Percentiles rank a stretch among this genome's conserved stretches.
These are phyloP conservation scores for Clarias fuscus DNA, from an alignment of 2,797 vertebrate species.

Conservation along the genomic window DNA sequence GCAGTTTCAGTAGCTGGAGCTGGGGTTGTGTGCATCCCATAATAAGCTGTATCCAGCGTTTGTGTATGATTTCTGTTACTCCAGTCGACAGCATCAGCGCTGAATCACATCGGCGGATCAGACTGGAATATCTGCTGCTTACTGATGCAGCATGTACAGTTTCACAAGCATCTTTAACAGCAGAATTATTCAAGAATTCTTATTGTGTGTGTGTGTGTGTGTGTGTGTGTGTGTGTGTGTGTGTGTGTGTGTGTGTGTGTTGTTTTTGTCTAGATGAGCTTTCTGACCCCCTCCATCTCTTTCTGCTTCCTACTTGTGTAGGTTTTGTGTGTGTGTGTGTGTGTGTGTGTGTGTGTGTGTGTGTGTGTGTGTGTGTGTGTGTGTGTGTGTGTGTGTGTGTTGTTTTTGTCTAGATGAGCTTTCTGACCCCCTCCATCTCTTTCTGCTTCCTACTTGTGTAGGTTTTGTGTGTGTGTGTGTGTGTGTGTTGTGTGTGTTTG, in stretches of 20 bases:
- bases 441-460: not conserved
- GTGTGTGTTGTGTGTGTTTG: constrained; percentile 8
- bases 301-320: not conserved
- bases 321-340: not conserved
- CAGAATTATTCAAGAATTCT: not conserved
- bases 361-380: constrained; percentile 6
- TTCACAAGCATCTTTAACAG: not conserved
- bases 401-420: not conserved
- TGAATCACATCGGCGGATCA: not conserved
- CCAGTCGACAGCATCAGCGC: not conserved
- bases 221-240: constrained; percentile 5
- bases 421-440: not conserved
- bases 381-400: not conserved
- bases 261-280: not conserved
- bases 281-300: not conserved
- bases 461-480: not conserved
- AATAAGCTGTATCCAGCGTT: not conserved
- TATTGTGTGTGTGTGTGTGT: not conserved
- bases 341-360: constrained; percentile 1
- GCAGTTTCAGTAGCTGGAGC: not conserved
- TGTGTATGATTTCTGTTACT: not conserved
- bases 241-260: not conserved
- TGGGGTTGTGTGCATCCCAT: not conserved
- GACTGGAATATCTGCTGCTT: not conserved
- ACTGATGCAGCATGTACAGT: not conserved